Evolutionary conservation across 2,113 vertebrate species (phyloP).

Genomic region (Nannobrachium achirus): DNA sequence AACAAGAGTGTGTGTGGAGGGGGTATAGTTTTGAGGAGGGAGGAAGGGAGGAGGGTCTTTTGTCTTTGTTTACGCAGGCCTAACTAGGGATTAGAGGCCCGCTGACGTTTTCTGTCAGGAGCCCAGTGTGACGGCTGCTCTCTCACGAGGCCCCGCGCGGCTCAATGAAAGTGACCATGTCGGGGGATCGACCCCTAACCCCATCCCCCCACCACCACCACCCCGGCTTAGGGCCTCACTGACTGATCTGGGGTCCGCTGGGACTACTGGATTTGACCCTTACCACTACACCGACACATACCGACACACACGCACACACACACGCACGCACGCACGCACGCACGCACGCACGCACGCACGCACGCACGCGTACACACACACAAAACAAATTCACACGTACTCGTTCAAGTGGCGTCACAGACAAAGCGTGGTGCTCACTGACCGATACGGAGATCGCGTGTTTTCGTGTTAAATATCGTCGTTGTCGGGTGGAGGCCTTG

Average conservation of each 20-base stretch:
- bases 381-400: no score
- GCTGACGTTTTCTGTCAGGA: slow-evolving; percentile 76
- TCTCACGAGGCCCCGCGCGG: slow-evolving; percentile 32
- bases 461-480: no score
- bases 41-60: slow-evolving; percentile 33
- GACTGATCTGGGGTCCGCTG: slow-evolving; percentile 59
- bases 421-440: no score
- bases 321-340: slow-evolving; percentile 8
- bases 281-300: slow-evolving; percentile 3
- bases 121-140: slow-evolving; percentile 49
- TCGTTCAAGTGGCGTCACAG: no score
- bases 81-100: slow-evolving; percentile 76
- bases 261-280: slow-evolving; percentile 34
- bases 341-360: slow-evolving; percentile 4
- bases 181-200: slow-evolving; percentile 9
- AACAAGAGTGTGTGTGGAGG: slow-evolving; percentile 49
- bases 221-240: slow-evolving; percentile 44
- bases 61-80: slow-evolving; percentile 74
- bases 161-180: slow-evolving; percentile 62
- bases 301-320: slow-evolving; percentile 15
- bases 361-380: background rate
- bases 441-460: no score
- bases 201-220: slow-evolving; percentile 17
- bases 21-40: background rate
- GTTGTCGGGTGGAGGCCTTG: no score